Evolutionary conservation across 2,113 vertebrate genomes (phyloP).

Genomic region (Rhizomys pruinosus): DNA sequence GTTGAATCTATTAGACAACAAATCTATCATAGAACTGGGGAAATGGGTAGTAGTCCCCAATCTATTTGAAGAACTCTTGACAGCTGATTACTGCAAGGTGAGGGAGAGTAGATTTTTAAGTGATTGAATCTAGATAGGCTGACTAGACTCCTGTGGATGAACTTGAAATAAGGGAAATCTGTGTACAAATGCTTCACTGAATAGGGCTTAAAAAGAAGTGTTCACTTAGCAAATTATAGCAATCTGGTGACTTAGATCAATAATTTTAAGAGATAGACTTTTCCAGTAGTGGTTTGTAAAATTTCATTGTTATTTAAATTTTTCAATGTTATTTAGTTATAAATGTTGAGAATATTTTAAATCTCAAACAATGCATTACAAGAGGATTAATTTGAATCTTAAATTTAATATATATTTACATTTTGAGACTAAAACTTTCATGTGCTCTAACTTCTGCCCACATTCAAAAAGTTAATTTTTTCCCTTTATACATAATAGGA

Average conservation of each 20-base stretch:
- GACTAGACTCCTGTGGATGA: too few relatives aligned
- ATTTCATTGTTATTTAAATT: slow-evolving; percentile 67
- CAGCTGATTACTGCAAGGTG: too few relatives aligned
- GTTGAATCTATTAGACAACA: too few relatives aligned
- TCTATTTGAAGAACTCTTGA: too few relatives aligned
- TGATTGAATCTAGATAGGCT: too few relatives aligned
- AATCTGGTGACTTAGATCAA: slow-evolving; percentile 22
- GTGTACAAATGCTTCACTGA: too few relatives aligned
- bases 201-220: neutral
- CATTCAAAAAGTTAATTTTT: neutral
- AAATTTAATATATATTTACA: slow-evolving; percentile 62
- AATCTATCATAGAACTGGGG: too few relatives aligned
- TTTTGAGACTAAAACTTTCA: slow-evolving; percentile 39
- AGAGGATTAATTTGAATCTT: slow-evolving; percentile 66
- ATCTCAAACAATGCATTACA: slow-evolving; percentile 8
- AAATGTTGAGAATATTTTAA: slow-evolving; percentile 22
- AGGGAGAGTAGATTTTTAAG: too few relatives aligned
- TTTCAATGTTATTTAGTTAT: slow-evolving; percentile 70
- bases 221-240: slow-evolving; percentile 26
- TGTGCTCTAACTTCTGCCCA: neutral
- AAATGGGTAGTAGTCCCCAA: too few relatives aligned
- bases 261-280: slow-evolving; percentile 25
- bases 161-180: too few relatives aligned
- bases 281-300: slow-evolving; percentile 23
- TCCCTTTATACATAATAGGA: slow-evolving; percentile 48